Base-by-base conservation (phyloP, 2,797 vertebrate species). In the Monodelphis domestica region DNA sequence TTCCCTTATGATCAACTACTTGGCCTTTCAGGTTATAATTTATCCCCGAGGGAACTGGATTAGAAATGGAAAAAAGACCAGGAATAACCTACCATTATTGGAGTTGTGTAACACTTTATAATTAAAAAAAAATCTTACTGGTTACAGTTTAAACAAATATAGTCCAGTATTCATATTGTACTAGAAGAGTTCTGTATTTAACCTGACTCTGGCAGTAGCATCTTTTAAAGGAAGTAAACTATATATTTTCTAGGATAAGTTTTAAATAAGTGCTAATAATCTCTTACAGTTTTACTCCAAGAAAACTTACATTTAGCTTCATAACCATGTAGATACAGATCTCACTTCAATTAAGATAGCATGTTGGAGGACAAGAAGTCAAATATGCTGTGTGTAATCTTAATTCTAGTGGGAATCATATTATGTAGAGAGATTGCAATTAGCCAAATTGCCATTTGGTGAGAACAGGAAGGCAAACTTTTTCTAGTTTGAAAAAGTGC, bases 101-200 rank as follows among this genome's bases (percentile, higher is more conserved):
- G 56, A 90, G 50, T 91, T 96, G 50, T 91, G 45, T 92, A 94
- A 92, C 87, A 17, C 24, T 28, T 53, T n/a, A 91, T 50, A 12
- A 30, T 28, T 52, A 55, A 94, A n/a, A n/a, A 90, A 89, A 70
- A 45, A 28, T 33, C 33, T 90, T 59, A 54, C 30, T 63, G 91
- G 92, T 95, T 94, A 89, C 12, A 52, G 53, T 29, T 54, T 50
- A 92, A 93, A 91, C 90, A 95, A 52, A 33, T 6, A 54, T 54
- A 21, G 78, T 87, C 57, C 54, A 21, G 59, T 87, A 57, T 93
- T 94, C 70, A 91, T 24, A 89, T 53, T 88, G 91, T 90, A 59
- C 63, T 0, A 87, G 30, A 92, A 53, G 89, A 87, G 52, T 38
- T 87, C 53, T 56, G 45, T 56, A 54, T 91, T 90, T 92, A 50